phyloP scores from a whole-genome alignment of 2,797 vertebrate genomes.

The Pitangus sulphuratus region DNA sequence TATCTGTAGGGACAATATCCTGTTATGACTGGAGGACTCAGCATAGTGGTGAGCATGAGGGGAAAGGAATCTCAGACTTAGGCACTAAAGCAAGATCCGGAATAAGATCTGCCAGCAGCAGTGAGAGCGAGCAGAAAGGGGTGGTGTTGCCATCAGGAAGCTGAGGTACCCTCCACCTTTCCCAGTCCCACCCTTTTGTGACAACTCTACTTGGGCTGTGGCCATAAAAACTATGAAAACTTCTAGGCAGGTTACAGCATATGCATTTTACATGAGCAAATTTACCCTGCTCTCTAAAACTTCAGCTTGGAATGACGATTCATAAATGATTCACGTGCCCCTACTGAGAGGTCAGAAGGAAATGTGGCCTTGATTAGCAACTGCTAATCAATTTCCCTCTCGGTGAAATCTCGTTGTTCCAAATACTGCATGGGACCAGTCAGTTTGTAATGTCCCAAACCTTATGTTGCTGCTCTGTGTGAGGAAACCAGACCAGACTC shows the following conservation, averaged over 20 bases:
- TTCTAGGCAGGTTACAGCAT: not conserved
- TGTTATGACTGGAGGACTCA: not conserved
- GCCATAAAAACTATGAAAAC: not conserved
- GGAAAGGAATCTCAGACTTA: not conserved
- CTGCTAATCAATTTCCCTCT: conserved; percentile 31
- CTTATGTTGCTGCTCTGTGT: not conserved
- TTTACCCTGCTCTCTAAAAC: not conserved
- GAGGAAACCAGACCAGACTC: not conserved
- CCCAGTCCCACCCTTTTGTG: not conserved
- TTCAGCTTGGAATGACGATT: not conserved
- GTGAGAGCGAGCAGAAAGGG: not conserved
- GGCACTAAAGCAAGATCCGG: not conserved
- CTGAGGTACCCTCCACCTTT: not conserved
- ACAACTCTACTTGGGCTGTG: not conserved
- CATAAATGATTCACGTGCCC: not conserved
- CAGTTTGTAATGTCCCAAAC: not conserved
- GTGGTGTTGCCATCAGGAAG: not conserved
- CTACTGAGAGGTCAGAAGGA: not conserved
- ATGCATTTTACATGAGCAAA: not conserved
- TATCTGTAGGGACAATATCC: not conserved
- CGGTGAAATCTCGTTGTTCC: conserved; percentile 14
- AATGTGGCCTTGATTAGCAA: conserved; percentile 37
- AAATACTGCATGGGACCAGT: not conserved
- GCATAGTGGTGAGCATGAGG: not conserved
- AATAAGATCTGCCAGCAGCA: not conserved